Base-by-base conservation (phyloP, 2,113 vertebrate species). In the Panthera tigris region DNA sequence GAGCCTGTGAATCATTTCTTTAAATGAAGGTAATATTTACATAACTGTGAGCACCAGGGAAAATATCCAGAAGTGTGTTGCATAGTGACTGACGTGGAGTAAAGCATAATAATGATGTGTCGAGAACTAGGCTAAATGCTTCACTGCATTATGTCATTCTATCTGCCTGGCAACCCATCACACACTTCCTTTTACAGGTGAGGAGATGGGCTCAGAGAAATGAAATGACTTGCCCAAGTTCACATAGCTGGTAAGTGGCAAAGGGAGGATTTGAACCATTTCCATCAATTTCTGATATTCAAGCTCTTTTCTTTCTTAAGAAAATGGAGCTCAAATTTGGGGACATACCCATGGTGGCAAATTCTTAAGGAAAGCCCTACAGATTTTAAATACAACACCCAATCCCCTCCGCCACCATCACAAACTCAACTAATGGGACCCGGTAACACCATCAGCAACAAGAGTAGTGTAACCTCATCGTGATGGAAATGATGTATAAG, bases 321-420 rank as follows among this genome's bases (percentile, higher is more conserved):
- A 78, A 66, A 89, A 73, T 39, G 45, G 23, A 89, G 82, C 82
- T 96, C 78, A 41, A 27, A 27, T n/a, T 21, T 61, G 78, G 41
- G 48, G 41, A 68, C 39, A 68, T 1, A 29, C 33, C 31, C 7
- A 33, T 5, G 15, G n/a, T 50, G 74, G 41, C 78, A 84, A n/a
- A 95, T 86, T 94, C 81, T 94, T 88, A 68, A 63, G 31, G 52
- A 79, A 94, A 79, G 36, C 61, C 89, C 50, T 68, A 18, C 10
- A 95, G 66, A 96, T 82, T 96, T 89, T 29, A 69, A 96, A 69
- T 87, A 57, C 61, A 80, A 76, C 86, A 89, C 19, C 33, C 48
- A 45, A 73, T 93, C 21, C 66, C 79, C 89, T 93, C 65, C 33
- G 66, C 66, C 91, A 63, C 81, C 66, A 79, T 25, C 27, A 33